Evolutionary conservation across 2,113 vertebrate genomes (phyloP), one percentile per base, ranked within the genome.

Genomic region (Sciurus niger): DNA sequence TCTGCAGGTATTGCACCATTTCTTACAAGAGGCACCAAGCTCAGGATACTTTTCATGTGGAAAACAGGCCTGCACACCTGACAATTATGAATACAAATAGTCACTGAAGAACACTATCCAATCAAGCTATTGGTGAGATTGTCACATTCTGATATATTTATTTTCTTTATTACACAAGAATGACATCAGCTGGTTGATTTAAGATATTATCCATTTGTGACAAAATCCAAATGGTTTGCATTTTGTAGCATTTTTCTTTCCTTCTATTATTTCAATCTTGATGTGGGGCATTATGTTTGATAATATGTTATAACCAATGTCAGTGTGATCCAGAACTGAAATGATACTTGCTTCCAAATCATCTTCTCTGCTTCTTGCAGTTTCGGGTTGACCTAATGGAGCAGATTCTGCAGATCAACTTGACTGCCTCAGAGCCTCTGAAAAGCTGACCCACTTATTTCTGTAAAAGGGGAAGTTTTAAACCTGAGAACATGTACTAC

Each of bases 291-390:
- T 97, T 72, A 40, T 67, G 70, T 79, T 97, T 97, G 78, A 83
- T 97, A 96, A 96, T 94, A 53, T 91, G 86, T 55, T 86, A 58
- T 63, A 98, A 63, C 58, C 79, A 79, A 98, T 94, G 93, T 93
- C 97, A 96, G 30, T 94, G 83, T 93, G 92, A 86, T 96, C 65
- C 91, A 95, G 94, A 96, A 92, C 77, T 70, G 72, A 86, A 97
- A 96, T 74, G 93, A 80, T 89, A 83, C 94, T 97, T 89, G 92
- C 73, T 93, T 98, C 58, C 96, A 97, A 96, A 96, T 96, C 51
- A 79, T 86, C 92, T 96, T 3, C 14, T 94, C 93, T 73, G 70
- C 86, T 94, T 95, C 95, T 87, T 78, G 68, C 14, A 63, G 51
- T 95, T 98, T 95, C 85, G 60, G 32, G 37, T 85, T 97, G 92